Conservation (phyloP, 2,113 vertebrate species). For the Protobothrops flavoviridis region DNA sequence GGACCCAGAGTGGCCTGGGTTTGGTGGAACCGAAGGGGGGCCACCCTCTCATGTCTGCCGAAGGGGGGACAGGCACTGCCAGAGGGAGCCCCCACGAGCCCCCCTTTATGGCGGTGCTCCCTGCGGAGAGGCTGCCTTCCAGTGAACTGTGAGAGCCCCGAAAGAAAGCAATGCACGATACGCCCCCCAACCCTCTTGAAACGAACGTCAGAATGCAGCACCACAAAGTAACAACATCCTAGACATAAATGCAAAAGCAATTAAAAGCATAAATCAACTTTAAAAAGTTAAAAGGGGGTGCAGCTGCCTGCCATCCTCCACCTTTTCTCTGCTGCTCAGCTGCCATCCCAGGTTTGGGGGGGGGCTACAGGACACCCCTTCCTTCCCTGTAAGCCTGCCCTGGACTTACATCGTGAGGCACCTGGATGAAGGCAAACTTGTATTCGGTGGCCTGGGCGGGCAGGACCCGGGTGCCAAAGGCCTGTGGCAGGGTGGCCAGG, state of each 20-base stretch:
- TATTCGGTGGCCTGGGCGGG: conserved; percentile 90
- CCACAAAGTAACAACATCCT: not conserved
- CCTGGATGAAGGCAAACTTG: conserved; percentile 87
- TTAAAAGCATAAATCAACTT: not conserved
- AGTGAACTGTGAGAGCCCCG: not conserved
- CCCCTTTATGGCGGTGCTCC: not conserved
- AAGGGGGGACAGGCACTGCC: not conserved
- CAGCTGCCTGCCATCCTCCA: not conserved
- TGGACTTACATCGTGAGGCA: conserved; percentile 88
- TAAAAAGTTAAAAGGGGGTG: not conserved
- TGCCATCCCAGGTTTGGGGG: not conserved
- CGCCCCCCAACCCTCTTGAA: accelerated
- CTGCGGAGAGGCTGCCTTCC: not conserved
- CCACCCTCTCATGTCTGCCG: not conserved
- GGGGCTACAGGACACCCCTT: not conserved
- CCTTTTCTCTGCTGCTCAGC: not conserved
- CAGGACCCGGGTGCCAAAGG: conserved; percentile 84
- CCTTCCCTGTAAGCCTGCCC: not conserved
- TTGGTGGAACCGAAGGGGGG: not conserved
- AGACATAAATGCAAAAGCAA: not conserved
- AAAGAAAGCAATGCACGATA: not conserved
- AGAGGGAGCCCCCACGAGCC: too few relatives aligned
- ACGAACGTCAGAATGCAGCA: not conserved
- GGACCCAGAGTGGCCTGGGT: not conserved
- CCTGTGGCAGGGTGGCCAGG: conserved; percentile 82